Evolutionary conservation across 2,888 invertebrate genomes (phyloP).

Genomic region (Gandaritis pyraliata): DNA sequence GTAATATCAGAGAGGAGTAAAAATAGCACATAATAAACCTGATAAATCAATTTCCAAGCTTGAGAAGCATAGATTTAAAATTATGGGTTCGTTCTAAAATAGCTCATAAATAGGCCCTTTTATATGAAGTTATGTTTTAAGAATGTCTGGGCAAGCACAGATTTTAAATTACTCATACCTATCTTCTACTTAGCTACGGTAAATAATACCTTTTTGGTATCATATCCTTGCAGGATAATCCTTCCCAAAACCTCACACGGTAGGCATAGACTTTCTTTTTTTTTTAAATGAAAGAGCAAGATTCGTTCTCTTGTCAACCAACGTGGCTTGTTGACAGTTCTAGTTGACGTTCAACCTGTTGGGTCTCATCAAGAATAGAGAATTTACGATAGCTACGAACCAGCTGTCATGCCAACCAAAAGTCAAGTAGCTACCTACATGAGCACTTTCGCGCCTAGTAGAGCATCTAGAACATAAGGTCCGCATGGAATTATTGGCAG

Average conservation of each 20-base stretch:
- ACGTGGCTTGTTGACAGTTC: not conserved
- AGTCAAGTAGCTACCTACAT: no score
- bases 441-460: no score
- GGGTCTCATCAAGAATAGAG: conserved; percentile 7
- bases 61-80: not conserved
- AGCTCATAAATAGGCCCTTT: not conserved
- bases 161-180: not conserved
- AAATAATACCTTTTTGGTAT: no score
- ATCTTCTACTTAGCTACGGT: not conserved
- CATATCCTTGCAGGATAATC: no score
- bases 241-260: no score
- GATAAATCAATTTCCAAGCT: conserved; percentile 10
- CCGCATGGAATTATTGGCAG: no score
- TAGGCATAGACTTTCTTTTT: no score
- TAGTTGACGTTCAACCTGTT: conserved; percentile 7
- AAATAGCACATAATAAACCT: conserved; percentile 16
- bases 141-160: not conserved
- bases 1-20: conserved; percentile 8
- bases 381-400: conserved; percentile 1
- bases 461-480: no score
- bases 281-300: not conserved
- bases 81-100: not conserved
- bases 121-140: not conserved
- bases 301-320: conserved; percentile 5
- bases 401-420: not conserved